A percentile compares a stretch with the other conserved stretches of the same genome.
Evolutionary conservation across 1,140 invertebrate species (phyloP).

Genomic region (Drosophila nebulosa): DNA sequence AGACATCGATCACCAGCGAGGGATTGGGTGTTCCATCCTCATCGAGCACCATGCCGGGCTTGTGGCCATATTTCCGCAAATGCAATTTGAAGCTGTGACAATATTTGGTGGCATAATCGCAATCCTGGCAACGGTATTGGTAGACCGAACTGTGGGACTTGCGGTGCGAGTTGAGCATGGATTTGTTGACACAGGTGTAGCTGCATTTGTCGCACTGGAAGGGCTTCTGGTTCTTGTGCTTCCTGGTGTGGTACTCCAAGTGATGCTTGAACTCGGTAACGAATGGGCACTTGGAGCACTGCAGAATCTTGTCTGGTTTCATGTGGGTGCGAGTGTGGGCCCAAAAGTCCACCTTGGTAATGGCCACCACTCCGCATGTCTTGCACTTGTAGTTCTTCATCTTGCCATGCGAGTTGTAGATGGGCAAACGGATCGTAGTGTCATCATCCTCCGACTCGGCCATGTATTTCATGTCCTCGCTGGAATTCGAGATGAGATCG

Average conservation of each 20-base stretch:
- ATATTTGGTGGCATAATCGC: conserved; percentile 99
- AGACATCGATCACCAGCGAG: conserved; percentile 93
- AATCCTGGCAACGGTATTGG: conserved; percentile 96
- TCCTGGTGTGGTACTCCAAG: conserved; percentile 97
- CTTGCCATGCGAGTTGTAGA: conserved; percentile 91
- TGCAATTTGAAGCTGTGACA: conserved; percentile 98
- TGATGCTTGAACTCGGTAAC: conserved; percentile 99
- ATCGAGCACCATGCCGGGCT: conserved; percentile 92
- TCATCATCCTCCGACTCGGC: conserved; percentile 85
- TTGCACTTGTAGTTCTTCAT: conserved; percentile 96
- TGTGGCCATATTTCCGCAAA: conserved; percentile 94
- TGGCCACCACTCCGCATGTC: conserved; percentile 91
- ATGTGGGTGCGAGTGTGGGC: conserved; percentile 95
- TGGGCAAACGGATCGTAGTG: conserved; percentile 84
- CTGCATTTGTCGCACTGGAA: conserved; percentile 96
- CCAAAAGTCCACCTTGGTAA: conserved; percentile 96
- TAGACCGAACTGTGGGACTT: conserved; percentile 99
- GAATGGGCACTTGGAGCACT: conserved; percentile 96
- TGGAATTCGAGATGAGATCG: conserved; percentile 82
- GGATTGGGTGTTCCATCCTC: conserved; percentile 93
- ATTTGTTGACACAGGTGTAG: conserved; percentile 96
- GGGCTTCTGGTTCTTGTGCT: conserved; percentile 97
- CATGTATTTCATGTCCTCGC: conserved; percentile 79
- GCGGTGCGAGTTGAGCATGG: conserved; percentile 99
- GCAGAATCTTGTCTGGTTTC: conserved; percentile 94